Evolutionary conservation across 2,113 vertebrate species (phyloP).

Genomic region (Boleophthalmus pectinirostris): DNA sequence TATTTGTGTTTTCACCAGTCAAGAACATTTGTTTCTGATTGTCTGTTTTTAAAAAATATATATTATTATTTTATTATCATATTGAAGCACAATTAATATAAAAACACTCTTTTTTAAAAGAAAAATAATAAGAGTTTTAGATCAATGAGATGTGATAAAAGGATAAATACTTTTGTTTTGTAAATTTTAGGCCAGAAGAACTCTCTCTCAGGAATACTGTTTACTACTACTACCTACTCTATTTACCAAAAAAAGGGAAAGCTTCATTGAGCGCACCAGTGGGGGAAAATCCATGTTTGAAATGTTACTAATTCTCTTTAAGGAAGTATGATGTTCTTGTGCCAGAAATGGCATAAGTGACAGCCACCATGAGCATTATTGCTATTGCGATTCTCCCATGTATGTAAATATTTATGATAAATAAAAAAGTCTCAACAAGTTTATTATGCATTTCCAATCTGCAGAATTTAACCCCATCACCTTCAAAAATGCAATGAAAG

Average conservation of each 20-base stretch:
- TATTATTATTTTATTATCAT: conserved; percentile 1
- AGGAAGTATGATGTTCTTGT: neutral
- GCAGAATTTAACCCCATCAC: conserved; percentile 64
- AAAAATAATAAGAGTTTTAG: neutral
- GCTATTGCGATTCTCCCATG: conserved; percentile 33
- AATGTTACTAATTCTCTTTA: neutral
- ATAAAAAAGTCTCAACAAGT: neutral
- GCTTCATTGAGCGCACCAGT: neutral
- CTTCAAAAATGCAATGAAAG: conserved; percentile 59
- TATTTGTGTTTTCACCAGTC: conserved; percentile 52
- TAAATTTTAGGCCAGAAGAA: neutral
- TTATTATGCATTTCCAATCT: conserved; percentile 29
- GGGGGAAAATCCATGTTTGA: neutral
- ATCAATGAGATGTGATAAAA: conserved; percentile 1
- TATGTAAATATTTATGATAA: neutral
- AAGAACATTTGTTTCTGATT: conserved; percentile 62
- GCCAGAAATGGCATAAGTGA: neutral
- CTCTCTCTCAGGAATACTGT: neutral
- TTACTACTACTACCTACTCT: neutral
- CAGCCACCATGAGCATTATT: neutral
- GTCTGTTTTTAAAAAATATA: conserved; percentile 43
- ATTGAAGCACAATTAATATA: neutral
- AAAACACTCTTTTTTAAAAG: neutral
- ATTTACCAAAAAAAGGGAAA: neutral
- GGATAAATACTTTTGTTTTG: neutral